A percentile compares a stretch with the other conserved stretches of the same genome.
phyloP scores from a whole-genome alignment of 1,140 invertebrate genomes.

The Brachionus rubens region DNA sequence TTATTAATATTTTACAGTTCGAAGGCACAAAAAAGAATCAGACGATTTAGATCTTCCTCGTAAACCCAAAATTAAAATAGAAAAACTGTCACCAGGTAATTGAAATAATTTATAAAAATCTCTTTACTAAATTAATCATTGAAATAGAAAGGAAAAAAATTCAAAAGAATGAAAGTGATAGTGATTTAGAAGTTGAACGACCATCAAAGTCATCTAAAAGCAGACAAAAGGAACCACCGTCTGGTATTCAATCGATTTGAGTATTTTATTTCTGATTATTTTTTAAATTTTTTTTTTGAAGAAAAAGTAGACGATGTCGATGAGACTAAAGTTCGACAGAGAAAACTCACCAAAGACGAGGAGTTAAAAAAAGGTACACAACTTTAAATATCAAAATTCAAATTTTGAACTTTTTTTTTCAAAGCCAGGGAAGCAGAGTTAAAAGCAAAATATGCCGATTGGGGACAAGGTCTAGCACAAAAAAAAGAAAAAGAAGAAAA shows the following conservation, averaged over 20 bases:
- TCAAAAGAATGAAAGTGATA: background rate
- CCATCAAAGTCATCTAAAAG: too few species aligned
- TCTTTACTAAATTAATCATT: too few species aligned
- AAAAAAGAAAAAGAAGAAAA: conserved; percentile 69
- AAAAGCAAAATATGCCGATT: conserved; percentile 42
- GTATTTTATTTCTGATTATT: background rate
- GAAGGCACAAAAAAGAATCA: background rate
- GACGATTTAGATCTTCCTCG: background rate
- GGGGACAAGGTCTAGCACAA: conserved; percentile 62
- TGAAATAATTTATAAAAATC: background rate
- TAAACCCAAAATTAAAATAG: conserved; percentile 1
- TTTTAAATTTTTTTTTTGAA: background rate
- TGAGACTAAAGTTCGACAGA: conserved; percentile 41
- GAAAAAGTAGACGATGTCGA: background rate
- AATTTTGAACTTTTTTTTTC: background rate
- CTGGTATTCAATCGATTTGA: too few species aligned
- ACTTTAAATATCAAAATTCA: background rate
- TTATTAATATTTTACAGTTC: background rate
- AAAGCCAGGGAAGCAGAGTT: background rate
- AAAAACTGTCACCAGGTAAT: background rate
- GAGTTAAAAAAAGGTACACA: conserved; percentile 26
- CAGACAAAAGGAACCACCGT: too few species aligned
- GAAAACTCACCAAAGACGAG: conserved; percentile 34
- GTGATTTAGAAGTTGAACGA: too few species aligned
- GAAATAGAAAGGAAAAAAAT: too few species aligned